Conservation (phyloP, 2,797 vertebrate species). For the Xiphophorus birchmanni region DNA sequence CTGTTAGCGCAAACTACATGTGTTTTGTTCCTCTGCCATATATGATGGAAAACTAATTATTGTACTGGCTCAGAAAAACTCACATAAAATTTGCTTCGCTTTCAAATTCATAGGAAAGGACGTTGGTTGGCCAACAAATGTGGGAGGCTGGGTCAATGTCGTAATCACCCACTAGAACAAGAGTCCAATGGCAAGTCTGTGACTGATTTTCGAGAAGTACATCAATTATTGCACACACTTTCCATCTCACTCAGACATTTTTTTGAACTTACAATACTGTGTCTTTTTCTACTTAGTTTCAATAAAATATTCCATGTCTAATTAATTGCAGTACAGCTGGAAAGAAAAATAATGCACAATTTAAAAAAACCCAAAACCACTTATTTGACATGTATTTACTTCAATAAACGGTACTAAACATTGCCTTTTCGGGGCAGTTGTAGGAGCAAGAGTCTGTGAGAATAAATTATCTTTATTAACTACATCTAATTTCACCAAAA, state of each 20-base stretch:
- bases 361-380: neutral
- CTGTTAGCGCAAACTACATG: slow-evolving; percentile 6
- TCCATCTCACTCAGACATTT: neutral
- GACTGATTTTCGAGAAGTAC: neutral
- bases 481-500: neutral
- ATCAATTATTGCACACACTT: neutral
- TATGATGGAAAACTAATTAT: neutral
- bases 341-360: neutral
- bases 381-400: neutral
- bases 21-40: neutral
- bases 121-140: neutral
- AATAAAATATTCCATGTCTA: too few relatives aligned
- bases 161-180: neutral
- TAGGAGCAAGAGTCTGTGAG: neutral
- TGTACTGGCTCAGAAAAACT: neutral
- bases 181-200: neutral
- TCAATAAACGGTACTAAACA: neutral
- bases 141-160: neutral
- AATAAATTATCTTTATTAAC: neutral
- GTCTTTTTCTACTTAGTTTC: too few relatives aligned
- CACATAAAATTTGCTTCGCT: neutral
- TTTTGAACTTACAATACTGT: too few relatives aligned
- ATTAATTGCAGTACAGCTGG: too few relatives aligned
- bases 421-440: neutral
- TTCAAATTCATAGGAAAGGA: neutral